These are phyloP conservation scores for Noturus placidus DNA, from an alignment of 2,113 vertebrate species.

Conservation along the genomic window DNA sequence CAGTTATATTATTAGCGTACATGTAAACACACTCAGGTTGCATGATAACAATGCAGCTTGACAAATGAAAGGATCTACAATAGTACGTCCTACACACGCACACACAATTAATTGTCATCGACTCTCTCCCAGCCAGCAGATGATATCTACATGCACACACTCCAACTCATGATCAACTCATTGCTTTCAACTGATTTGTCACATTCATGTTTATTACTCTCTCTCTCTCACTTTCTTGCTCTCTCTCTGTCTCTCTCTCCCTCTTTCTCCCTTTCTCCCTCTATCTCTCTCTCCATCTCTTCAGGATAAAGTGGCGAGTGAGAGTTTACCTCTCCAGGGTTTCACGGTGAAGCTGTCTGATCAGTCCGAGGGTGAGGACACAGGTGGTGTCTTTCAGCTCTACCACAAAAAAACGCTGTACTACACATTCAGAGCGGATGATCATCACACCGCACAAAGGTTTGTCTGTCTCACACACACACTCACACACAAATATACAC, in stretches of 20 bases:
- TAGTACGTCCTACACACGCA: neutral
- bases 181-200: neutral
- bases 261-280: neutral
- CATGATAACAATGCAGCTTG: neutral
- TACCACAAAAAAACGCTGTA: conserved; percentile 96
- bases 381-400: conserved; percentile 84
- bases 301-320: conserved; percentile 91
- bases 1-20: neutral
- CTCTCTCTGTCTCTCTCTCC: neutral
- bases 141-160: no score
- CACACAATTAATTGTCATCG: neutral
- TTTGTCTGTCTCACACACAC: conserved; percentile 56
- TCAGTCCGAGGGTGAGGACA: conserved; percentile 74
- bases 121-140: neutral
- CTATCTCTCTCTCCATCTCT: neutral
- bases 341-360: conserved; percentile 87
- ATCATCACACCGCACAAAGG: conserved; percentile 86
- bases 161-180: neutral
- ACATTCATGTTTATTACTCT: neutral
- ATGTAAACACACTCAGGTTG: neutral
- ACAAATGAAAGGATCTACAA: neutral
- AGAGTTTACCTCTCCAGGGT: conserved; percentile 91
- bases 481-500: neutral
- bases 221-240: no score
- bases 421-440: conserved; percentile 90